Conservation (phyloP, 2,888 invertebrate species). For the Phyllotreta striolata region DNA sequence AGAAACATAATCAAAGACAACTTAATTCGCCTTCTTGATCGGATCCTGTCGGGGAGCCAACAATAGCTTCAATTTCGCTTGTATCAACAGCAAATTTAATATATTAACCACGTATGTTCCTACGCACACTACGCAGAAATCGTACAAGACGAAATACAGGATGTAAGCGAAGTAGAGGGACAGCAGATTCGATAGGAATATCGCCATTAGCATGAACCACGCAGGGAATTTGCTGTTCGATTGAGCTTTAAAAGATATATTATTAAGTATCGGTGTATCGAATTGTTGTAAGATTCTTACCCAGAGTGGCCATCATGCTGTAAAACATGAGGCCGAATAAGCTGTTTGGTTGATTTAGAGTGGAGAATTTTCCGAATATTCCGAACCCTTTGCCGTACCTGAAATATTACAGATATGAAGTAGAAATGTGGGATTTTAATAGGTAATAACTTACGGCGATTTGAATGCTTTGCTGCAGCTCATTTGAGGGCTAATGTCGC, state of each 20-base stretch:
- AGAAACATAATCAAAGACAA: too few relatives aligned
- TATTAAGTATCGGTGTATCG: too few relatives aligned
- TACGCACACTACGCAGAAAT: slow-evolving; percentile 85
- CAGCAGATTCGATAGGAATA: slow-evolving; percentile 68
- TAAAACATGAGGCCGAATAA: slow-evolving; percentile 83
- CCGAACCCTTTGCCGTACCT: slow-evolving; percentile 92
- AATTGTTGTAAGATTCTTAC: slow-evolving; percentile 64
- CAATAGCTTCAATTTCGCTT: slow-evolving; percentile 38
- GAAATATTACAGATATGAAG: slow-evolving; percentile 47
- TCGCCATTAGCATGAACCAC: slow-evolving; percentile 64
- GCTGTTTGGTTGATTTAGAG: slow-evolving; percentile 82
- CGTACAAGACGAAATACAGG: slow-evolving; percentile 77
- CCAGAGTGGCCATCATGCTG: slow-evolving; percentile 70
- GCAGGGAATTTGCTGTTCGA: slow-evolving; percentile 63
- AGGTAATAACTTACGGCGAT: slow-evolving; percentile 84
- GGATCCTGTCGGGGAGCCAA: slow-evolving; percentile 26
- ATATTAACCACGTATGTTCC: slow-evolving; percentile 76
- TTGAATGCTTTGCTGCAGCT: slow-evolving; percentile 87
- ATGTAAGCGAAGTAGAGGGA: slow-evolving; percentile 83
- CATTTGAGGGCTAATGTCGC: slow-evolving; percentile 82
- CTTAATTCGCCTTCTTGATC: background rate
- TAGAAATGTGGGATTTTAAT: background rate
- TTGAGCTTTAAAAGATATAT: slow-evolving; percentile 65
- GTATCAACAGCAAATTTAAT: slow-evolving; percentile 48
- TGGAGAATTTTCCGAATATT: slow-evolving; percentile 71